phyloP scores from a whole-genome alignment of 2,113 vertebrate species.

The Nanorana parkeri region DNA sequence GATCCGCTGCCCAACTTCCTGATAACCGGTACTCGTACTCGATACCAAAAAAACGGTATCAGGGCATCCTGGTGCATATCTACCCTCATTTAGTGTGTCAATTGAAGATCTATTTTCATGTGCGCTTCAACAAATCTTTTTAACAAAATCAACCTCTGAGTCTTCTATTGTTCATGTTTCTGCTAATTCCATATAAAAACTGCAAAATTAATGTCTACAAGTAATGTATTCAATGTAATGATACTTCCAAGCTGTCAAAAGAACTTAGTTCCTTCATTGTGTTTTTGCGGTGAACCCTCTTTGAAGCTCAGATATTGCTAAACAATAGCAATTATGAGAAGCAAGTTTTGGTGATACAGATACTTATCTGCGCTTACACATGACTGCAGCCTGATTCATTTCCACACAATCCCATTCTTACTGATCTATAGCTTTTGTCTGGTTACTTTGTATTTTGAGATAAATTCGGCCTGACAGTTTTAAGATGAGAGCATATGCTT shows the following conservation, averaged over 20 bases:
- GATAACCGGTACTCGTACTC: too few species aligned
- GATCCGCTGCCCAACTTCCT: too few species aligned
- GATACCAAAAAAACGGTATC: too few species aligned
- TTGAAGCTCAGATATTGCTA: slow-evolving; percentile 17
- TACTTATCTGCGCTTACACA: slow-evolving; percentile 46
- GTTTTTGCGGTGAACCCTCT: slow-evolving; percentile 13
- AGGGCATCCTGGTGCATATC: too few species aligned
- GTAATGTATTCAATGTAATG: not conserved
- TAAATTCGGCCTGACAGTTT: slow-evolving; percentile 51
- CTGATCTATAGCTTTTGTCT: slow-evolving; percentile 36
- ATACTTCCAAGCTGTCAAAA: not conserved
- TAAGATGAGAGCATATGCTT: slow-evolving; percentile 46
- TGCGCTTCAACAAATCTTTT: too few species aligned
- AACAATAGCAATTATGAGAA: slow-evolving; percentile 48
- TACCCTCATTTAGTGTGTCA: too few species aligned
- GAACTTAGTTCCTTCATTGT: not conserved
- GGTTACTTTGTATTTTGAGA: slow-evolving; percentile 42
- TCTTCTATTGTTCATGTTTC: not conserved
- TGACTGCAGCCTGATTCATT: slow-evolving; percentile 15
- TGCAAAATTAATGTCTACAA: not conserved
- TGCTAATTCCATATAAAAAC: not conserved
- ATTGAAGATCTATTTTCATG: too few species aligned
- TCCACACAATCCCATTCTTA: slow-evolving; percentile 1
- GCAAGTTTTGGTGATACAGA: slow-evolving; percentile 28
- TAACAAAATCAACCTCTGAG: too few species aligned